Conservation (phyloP, 2,888 invertebrate species). For the Acrobasis consociella region DNA sequence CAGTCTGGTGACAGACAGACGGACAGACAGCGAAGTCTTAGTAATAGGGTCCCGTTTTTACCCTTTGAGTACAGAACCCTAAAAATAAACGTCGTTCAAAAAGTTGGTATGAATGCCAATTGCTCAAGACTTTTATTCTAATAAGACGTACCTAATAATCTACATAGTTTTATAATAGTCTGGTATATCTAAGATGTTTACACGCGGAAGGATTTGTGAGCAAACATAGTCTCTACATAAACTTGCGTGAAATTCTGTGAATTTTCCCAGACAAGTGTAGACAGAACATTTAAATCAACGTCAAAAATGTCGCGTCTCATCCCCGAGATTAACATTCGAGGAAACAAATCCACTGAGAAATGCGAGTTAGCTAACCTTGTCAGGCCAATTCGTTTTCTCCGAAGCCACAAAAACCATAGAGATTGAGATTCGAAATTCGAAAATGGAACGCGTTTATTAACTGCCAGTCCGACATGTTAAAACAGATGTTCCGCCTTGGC, state of each 20-base stretch:
- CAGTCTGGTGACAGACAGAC: too few species aligned
- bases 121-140: too few species aligned
- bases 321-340: constrained; percentile 28
- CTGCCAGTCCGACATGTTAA: constrained; percentile 72
- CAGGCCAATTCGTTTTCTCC: constrained; percentile 22
- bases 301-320: constrained; percentile 24
- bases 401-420: constrained; percentile 27
- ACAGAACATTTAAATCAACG: constrained; percentile 33
- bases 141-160: too few species aligned
- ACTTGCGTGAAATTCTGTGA: neutral
- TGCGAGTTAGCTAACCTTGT: constrained; percentile 19
- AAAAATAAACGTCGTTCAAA: too few species aligned
- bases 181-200: too few species aligned
- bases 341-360: constrained; percentile 27
- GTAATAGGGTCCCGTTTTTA: too few species aligned
- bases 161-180: too few species aligned
- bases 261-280: constrained; percentile 27
- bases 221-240: too few species aligned
- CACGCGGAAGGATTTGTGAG: too few species aligned
- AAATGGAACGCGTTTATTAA: constrained; percentile 65
- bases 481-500: constrained; percentile 77
- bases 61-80: too few species aligned
- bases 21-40: too few species aligned
- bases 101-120: too few species aligned
- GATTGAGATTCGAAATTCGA: constrained; percentile 46